Conservation (phyloP, 1,140 invertebrate species). For the Micrasema longulum region DNA sequence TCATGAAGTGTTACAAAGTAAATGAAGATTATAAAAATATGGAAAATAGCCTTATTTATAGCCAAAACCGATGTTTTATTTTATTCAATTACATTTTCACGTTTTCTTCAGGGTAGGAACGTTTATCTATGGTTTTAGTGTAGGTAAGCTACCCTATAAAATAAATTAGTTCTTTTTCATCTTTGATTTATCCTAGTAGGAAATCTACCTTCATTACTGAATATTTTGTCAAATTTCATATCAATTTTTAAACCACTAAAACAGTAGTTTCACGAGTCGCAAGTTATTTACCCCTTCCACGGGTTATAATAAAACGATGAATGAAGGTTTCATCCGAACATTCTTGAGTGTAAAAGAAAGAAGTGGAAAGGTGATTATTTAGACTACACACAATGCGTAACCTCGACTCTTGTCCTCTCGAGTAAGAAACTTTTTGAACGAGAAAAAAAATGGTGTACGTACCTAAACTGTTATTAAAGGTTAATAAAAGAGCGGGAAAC, state of each 20-base stretch:
- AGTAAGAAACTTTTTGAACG: neutral
- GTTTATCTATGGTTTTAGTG: neutral
- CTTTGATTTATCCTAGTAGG: neutral
- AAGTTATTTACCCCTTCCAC: no score
- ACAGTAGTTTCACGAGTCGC: neutral
- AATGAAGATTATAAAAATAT: no score
- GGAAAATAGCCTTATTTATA: no score
- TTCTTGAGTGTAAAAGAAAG: conserved; percentile 6
- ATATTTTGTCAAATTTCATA: neutral
- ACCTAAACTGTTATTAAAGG: no score
- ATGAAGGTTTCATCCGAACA: conserved; percentile 25
- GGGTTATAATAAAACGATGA: conserved; percentile 12
- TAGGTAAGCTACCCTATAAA: neutral
- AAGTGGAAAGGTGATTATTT: conserved; percentile 13
- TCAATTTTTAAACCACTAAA: neutral
- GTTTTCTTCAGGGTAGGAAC: no score
- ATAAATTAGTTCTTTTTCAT: neutral
- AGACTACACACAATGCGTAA: neutral
- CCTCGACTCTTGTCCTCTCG: neutral
- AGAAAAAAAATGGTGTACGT: neutral
- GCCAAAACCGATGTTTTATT: no score
- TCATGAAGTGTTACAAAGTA: no score
- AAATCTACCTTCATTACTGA: neutral
- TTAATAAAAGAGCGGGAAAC: no score
- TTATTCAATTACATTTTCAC: no score